Conservation (phyloP, 2,888 invertebrate species). For the Ornithoptera priamus region DNA sequence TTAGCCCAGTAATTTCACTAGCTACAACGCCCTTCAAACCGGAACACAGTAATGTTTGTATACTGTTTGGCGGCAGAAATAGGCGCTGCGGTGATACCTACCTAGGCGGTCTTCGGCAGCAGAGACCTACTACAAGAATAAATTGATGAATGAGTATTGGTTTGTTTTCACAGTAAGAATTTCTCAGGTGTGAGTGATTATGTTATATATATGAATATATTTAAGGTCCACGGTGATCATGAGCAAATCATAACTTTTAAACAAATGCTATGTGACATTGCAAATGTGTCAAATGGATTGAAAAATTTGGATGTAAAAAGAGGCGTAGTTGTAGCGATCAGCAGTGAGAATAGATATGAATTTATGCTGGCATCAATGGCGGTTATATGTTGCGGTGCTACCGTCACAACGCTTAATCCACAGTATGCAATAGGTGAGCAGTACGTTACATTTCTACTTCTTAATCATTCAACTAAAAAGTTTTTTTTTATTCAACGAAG, state of each 20-base stretch:
- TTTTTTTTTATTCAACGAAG: no score
- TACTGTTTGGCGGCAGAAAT: no score
- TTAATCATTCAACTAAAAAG: no score
- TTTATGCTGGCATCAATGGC: slow-evolving; percentile 70
- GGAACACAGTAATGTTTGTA: no score
- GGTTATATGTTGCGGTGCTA: slow-evolving; percentile 58
- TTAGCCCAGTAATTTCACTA: no score
- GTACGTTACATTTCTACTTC: not conserved
- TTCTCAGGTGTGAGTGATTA: not conserved
- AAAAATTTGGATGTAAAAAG: slow-evolving; percentile 58
- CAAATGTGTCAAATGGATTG: slow-evolving; percentile 73
- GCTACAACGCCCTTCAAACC: no score
- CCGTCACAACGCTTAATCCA: slow-evolving; percentile 75
- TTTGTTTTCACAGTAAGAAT: no score
- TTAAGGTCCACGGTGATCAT: slow-evolving; percentile 40
- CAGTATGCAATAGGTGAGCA: slow-evolving; percentile 69
- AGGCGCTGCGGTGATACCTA: no score
- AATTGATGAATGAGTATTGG: no score
- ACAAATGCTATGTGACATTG: slow-evolving; percentile 66
- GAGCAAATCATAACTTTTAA: slow-evolving; percentile 48
- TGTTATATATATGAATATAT: slow-evolving; percentile 4
- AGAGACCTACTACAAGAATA: no score
- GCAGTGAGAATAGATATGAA: slow-evolving; percentile 77
- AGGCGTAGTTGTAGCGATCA: slow-evolving; percentile 72
- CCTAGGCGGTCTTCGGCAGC: no score